These are phyloP conservation scores for Jordanella pulchra DNA, from an alignment of 2,797 vertebrate species.

Conservation along the genomic window DNA sequence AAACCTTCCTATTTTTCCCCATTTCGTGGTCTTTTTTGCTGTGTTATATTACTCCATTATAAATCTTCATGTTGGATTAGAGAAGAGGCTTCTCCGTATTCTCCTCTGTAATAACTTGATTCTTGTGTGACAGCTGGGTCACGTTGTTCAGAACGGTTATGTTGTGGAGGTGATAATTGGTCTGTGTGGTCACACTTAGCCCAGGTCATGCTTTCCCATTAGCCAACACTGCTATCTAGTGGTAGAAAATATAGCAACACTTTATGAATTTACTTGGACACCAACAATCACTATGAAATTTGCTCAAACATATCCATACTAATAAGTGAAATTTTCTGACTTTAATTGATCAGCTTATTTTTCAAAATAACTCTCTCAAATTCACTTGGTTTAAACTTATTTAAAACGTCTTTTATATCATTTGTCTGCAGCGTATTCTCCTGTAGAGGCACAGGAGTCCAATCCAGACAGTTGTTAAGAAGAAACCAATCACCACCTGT, in stretches of 20 bases:
- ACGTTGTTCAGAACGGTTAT: background rate
- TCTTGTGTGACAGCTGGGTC: slow-evolving; percentile 1
- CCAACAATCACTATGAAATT: background rate
- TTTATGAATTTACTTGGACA: too few species aligned
- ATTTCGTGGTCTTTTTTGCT: background rate
- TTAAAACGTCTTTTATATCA: background rate
- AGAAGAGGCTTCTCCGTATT: background rate
- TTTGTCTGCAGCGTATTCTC: background rate
- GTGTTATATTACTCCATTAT: background rate
- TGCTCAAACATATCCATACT: background rate
- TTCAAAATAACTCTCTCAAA: background rate
- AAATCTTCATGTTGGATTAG: background rate
- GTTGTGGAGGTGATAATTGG: slow-evolving; percentile 1
- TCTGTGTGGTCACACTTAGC: background rate
- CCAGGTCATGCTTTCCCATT: background rate
- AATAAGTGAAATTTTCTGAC: too few species aligned
- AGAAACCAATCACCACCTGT: slow-evolving; percentile 28
- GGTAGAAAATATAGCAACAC: background rate
- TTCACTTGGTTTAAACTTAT: background rate
- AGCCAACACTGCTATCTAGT: slow-evolving; percentile 7
- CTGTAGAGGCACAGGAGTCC: slow-evolving; percentile 16
- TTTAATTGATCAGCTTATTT: background rate
- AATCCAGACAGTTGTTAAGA: background rate
- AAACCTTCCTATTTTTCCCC: too few species aligned
- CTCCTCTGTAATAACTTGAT: background rate